A percentile compares a stretch with the other conserved stretches of the same genome.
phyloP scores from a whole-genome alignment of 2,797 vertebrate genomes.

The Pelochelys cantorii region DNA sequence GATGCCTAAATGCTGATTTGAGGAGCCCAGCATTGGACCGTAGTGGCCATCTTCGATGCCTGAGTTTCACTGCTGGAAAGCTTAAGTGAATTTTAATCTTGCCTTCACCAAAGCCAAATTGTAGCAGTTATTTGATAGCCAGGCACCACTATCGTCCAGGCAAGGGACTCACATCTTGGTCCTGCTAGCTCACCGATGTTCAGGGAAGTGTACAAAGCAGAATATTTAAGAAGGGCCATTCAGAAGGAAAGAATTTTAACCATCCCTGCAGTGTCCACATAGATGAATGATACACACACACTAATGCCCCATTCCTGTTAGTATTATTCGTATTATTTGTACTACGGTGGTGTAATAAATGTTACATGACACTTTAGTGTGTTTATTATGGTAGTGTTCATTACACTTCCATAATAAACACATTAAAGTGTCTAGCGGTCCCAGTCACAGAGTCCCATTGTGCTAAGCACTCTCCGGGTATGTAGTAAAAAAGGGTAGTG shows the following conservation, averaged over 20 bases:
- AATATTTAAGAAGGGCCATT: fast-evolving
- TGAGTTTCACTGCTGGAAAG: not conserved
- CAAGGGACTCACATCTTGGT: not conserved
- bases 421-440: not conserved
- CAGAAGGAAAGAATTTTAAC: not conserved
- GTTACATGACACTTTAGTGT: not conserved
- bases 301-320: fast-evolving
- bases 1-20: not conserved
- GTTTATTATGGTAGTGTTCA: not conserved
- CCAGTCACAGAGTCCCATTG: fast-evolving
- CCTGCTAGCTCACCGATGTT: not conserved
- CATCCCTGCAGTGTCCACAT: not conserved
- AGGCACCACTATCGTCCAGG: not conserved
- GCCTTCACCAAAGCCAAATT: not conserved
- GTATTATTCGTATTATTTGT: fast-evolving
- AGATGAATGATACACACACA: not conserved
- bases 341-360: not conserved
- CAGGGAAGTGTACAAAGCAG: not conserved
- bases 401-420: not conserved
- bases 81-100: not conserved
- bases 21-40: not conserved
- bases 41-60: not conserved
- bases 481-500: not conserved
- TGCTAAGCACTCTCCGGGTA: not conserved
- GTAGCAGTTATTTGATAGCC: not conserved